Percentiles rank a stretch among this genome's conserved stretches.
These are phyloP conservation scores for Anthoscopus minutus DNA, from an alignment of 2,113 vertebrate species.

Conservation along the genomic window DNA sequence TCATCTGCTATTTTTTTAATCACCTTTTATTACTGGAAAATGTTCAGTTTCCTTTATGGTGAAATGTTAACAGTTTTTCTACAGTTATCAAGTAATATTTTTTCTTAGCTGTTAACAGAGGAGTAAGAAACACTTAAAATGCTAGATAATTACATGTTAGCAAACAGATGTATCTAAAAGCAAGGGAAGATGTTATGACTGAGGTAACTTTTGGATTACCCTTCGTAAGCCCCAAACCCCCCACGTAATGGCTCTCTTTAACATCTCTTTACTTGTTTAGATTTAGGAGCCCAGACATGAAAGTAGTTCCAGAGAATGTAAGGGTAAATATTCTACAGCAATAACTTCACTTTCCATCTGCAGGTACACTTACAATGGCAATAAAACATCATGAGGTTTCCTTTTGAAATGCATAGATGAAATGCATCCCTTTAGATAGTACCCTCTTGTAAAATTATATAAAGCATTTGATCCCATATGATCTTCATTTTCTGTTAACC, in stretches of 20 bases:
- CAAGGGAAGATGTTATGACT: background rate
- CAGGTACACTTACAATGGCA: background rate
- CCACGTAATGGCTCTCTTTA: background rate
- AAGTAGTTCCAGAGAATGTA: background rate
- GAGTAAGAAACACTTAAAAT: background rate
- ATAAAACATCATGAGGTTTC: background rate
- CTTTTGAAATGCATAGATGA: background rate
- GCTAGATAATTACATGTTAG: background rate
- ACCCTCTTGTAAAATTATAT: background rate
- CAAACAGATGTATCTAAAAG: background rate
- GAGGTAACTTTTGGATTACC: background rate
- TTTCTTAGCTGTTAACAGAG: background rate
- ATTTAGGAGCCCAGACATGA: background rate
- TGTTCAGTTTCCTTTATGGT: background rate
- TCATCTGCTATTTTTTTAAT: background rate
- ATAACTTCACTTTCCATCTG: background rate
- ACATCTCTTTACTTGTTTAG: background rate
- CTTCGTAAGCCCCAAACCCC: background rate
- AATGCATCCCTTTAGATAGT: background rate
- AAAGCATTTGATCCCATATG: background rate
- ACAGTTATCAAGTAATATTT: background rate
- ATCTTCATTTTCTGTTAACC: background rate
- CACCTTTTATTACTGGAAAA: background rate
- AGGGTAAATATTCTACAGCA: background rate
- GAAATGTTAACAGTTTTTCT: background rate